Evolutionary conservation across 2,888 invertebrate genomes (phyloP).

Genomic region (Argynnis bischoffii): DNA sequence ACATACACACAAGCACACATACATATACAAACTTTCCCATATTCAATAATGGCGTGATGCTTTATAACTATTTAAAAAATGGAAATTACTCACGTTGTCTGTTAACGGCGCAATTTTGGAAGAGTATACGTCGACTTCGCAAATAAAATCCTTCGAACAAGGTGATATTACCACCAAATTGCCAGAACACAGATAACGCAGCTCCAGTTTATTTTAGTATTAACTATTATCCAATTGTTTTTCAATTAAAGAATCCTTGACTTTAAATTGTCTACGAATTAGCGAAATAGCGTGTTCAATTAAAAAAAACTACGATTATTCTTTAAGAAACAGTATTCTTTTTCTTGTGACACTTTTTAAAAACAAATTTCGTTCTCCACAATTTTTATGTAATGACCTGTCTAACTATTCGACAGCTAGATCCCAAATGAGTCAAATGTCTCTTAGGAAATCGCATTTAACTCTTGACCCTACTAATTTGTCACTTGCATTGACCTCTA

Average conservation of each 20-base stretch:
- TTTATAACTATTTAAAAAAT: background rate
- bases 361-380: background rate
- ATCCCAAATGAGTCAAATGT: conserved; percentile 47
- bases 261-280: conserved; percentile 31
- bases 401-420: conserved; percentile 36
- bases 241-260: conserved; percentile 35
- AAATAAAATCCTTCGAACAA: conserved; percentile 53
- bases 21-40: no score
- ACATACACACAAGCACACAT: no score
- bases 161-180: conserved; percentile 58
- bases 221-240: conserved; percentile 40
- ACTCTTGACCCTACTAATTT: conserved; percentile 63
- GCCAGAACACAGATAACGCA: conserved; percentile 59
- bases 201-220: conserved; percentile 49
- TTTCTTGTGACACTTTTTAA: background rate
- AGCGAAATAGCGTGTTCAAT: conserved; percentile 24
- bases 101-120: conserved; percentile 74
- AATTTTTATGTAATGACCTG: conserved; percentile 9
- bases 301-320: conserved; percentile 9
- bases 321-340: background rate
- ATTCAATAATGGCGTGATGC: no score
- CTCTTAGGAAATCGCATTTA: conserved; percentile 51
- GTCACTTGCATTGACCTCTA: conserved; percentile 64
- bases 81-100: conserved; percentile 59
- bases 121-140: conserved; percentile 63